These are phyloP conservation scores for Cryptotis parvus DNA, from an alignment of 2,113 vertebrate species.

Conservation along the genomic window DNA sequence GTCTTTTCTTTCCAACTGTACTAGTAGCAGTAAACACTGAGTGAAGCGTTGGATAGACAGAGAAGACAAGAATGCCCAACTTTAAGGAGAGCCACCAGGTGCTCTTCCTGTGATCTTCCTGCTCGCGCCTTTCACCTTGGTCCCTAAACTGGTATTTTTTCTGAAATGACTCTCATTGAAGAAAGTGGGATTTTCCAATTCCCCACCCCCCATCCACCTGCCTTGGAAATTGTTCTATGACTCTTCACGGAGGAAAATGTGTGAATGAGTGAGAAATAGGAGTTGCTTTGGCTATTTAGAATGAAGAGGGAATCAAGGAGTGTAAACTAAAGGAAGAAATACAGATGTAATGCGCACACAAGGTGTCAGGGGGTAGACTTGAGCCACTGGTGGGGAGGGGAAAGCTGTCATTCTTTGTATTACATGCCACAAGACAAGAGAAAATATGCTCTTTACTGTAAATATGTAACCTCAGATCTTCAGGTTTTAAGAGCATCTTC, in stretches of 20 bases:
- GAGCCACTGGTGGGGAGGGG: not conserved
- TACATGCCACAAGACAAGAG: not conserved
- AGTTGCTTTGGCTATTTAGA: not conserved
- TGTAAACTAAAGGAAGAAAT: not conserved
- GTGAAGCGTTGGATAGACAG: not conserved
- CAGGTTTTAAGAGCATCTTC: not conserved
- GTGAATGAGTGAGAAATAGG: not conserved
- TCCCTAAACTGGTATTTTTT: not conserved
- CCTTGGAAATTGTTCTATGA: not conserved
- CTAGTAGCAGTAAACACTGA: not conserved
- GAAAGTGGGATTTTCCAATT: not conserved
- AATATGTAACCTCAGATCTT: not conserved
- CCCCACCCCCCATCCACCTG: not conserved
- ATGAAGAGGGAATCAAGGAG: not conserved
- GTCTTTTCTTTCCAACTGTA: not conserved
- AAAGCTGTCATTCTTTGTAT: not conserved
- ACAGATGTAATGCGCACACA: not conserved
- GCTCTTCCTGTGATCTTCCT: not conserved
- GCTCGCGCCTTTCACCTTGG: not conserved
- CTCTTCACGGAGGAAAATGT: not conserved
- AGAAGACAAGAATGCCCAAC: not conserved
- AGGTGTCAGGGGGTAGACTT: not conserved
- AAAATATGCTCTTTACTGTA: not conserved
- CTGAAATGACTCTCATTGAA: conserved; percentile 30
- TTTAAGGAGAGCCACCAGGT: not conserved